phyloP scores from a whole-genome alignment of 2,888 invertebrate genomes.

The Plebejus argus region DNA sequence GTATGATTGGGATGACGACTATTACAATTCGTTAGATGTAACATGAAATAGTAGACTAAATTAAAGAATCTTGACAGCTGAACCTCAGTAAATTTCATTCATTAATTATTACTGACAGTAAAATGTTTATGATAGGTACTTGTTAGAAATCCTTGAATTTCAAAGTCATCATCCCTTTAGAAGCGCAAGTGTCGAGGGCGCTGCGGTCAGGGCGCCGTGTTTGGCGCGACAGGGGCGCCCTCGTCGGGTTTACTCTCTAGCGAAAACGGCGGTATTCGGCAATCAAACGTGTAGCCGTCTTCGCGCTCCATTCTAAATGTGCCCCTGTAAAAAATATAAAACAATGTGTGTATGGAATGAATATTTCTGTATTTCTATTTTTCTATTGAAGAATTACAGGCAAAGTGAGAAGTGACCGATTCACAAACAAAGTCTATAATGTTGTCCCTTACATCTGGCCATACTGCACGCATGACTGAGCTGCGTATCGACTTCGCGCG shows the following conservation, averaged over 20 bases:
- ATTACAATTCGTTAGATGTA: neutral
- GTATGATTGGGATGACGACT: neutral
- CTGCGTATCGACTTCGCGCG: no score
- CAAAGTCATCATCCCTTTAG: neutral
- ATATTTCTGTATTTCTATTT: no score
- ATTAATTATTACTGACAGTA: neutral
- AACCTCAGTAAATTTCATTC: neutral
- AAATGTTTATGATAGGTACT: neutral
- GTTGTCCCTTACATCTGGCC: no score
- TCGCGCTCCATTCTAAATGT: constrained; percentile 98
- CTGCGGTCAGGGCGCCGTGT: constrained; percentile 56
- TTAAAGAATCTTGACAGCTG: neutral
- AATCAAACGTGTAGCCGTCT: constrained; percentile 98
- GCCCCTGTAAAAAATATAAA: constrained; percentile 76
- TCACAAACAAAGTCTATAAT: no score
- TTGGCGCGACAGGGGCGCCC: constrained; percentile 61
- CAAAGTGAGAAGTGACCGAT: no score
- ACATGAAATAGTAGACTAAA: neutral
- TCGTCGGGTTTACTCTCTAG: constrained; percentile 95
- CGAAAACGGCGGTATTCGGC: constrained; percentile 98
- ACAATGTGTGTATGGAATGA: neutral
- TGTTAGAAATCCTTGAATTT: neutral
- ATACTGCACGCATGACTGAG: no score
- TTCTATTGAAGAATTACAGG: no score
- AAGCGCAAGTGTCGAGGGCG: constrained; percentile 4